Evolutionary conservation across 2,797 vertebrate species (phyloP).

Genomic region (Myotis planiceps): DNA sequence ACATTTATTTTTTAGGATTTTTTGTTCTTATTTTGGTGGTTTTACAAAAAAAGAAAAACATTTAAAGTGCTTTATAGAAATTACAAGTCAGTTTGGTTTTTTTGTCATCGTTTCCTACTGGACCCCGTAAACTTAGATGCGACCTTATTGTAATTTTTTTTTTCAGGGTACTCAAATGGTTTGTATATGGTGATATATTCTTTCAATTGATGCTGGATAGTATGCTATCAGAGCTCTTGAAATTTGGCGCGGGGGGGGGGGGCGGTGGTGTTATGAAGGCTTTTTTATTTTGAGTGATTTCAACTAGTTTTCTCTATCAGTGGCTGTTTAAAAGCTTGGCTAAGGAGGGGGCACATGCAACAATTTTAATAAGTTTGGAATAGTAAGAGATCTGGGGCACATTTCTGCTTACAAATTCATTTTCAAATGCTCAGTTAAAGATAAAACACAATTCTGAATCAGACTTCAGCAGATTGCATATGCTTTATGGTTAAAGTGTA

Average conservation of each 20-base stretch:
- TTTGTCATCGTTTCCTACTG: conserved; percentile 4
- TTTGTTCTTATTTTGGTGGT: neutral
- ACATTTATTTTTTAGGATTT: neutral
- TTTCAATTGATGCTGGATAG: neutral
- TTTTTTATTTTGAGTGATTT: conserved; percentile 57
- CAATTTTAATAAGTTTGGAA: neutral
- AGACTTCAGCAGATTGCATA: neutral
- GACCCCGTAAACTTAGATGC: neutral
- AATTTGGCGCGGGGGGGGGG: neutral
- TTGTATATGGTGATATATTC: conserved; percentile 1
- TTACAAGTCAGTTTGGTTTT: conserved; percentile 16
- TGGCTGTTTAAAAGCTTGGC: conserved; percentile 31
- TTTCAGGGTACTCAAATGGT: neutral
- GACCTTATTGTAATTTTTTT: neutral
- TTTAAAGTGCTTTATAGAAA: conserved; percentile 41
- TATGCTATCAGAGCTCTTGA: conserved; percentile 40
- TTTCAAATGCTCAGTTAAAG: conserved; percentile 37
- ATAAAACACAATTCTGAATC: conserved; percentile 32
- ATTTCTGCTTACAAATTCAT: conserved; percentile 23
- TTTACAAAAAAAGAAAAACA: conserved; percentile 1
- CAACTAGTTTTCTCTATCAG: neutral
- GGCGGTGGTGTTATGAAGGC: neutral
- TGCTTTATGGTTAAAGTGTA: conserved; percentile 43
- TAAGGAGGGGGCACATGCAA: neutral
- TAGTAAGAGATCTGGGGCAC: conserved; percentile 12